These are phyloP conservation scores for Tyto alba DNA, from an alignment of 2,113 vertebrate genomes.

Conservation along the genomic window DNA sequence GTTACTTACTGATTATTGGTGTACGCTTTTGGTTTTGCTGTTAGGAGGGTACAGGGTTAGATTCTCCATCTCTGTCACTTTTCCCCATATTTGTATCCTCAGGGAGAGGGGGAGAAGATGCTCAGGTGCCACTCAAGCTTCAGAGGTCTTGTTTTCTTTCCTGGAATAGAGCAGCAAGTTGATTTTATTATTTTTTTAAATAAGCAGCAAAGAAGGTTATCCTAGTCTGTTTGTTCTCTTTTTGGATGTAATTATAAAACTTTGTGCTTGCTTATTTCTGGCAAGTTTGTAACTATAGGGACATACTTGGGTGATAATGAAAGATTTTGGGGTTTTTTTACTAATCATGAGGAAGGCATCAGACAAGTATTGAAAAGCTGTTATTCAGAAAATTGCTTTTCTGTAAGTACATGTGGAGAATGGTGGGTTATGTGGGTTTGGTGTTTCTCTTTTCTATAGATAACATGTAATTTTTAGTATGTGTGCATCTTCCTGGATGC, in stretches of 20 bases:
- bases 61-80: neutral
- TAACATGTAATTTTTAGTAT: neutral
- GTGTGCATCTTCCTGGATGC: neutral
- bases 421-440: neutral
- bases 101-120: neutral
- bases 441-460: neutral
- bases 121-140: neutral
- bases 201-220: neutral
- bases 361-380: neutral
- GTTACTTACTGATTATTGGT: fast-evolving
- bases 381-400: neutral
- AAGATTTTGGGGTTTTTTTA: neutral
- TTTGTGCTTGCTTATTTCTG: constrained; percentile 26
- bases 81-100: neutral
- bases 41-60: neutral
- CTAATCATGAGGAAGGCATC: neutral
- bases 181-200: neutral
- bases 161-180: neutral
- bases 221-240: neutral
- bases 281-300: constrained; percentile 28
- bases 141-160: neutral
- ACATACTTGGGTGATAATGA: neutral
- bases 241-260: constrained; percentile 27
- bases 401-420: neutral
- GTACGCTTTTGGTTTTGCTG: neutral